These are phyloP conservation scores for Pandemis heparana DNA, from an alignment of 2,888 invertebrate species.

Conservation along the genomic window DNA sequence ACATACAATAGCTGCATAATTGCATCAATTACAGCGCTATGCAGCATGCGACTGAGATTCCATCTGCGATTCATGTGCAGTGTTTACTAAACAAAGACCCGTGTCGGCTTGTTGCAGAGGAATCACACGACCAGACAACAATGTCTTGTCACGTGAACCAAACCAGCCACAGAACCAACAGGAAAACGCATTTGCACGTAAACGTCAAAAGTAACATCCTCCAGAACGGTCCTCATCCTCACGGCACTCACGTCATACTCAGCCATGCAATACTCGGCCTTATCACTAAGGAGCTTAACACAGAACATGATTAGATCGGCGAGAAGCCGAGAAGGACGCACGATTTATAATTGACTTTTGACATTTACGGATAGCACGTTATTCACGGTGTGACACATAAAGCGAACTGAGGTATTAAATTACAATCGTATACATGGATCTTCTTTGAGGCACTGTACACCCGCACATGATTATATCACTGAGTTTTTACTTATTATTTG, in stretches of 20 bases:
- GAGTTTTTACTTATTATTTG: slow-evolving; percentile 79
- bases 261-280: slow-evolving; percentile 74
- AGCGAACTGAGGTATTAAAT: slow-evolving; percentile 80
- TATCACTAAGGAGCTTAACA: slow-evolving; percentile 74
- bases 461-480: slow-evolving; percentile 82
- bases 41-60: slow-evolving; percentile 36
- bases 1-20: slow-evolving; percentile 40
- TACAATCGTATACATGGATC: slow-evolving; percentile 83
- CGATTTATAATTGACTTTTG: slow-evolving; percentile 71
- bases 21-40: slow-evolving; percentile 38
- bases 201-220: slow-evolving; percentile 75
- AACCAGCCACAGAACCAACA: slow-evolving; percentile 29
- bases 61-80: slow-evolving; percentile 31
- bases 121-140: slow-evolving; percentile 37
- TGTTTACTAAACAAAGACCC: slow-evolving; percentile 38
- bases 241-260: slow-evolving; percentile 78
- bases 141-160: slow-evolving; percentile 29
- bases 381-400: slow-evolving; percentile 77
- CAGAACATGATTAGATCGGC: slow-evolving; percentile 69
- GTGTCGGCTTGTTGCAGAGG: slow-evolving; percentile 27
- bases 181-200: slow-evolving; percentile 61
- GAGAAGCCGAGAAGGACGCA: slow-evolving; percentile 54
- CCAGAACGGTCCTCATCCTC: slow-evolving; percentile 53
- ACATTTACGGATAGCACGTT: slow-evolving; percentile 83
- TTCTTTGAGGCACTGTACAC: slow-evolving; percentile 74